phyloP scores from a whole-genome alignment of 1,140 invertebrate genomes.

The Orius insidiosus region DNA sequence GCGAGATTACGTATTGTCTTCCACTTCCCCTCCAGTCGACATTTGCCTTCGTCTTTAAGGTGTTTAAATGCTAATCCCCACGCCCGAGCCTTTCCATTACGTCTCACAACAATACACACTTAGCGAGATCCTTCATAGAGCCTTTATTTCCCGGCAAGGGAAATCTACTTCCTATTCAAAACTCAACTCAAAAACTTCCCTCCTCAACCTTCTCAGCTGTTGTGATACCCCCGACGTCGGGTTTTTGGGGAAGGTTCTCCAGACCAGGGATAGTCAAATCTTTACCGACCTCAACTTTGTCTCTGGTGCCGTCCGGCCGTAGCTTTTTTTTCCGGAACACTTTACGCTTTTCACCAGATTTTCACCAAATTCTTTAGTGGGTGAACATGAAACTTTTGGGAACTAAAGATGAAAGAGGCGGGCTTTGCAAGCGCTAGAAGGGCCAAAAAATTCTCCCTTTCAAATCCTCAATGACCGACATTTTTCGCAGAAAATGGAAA shows the following conservation, averaged over 20 bases:
- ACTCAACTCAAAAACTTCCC: neutral
- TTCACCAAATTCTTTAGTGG: no score
- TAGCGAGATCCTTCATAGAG: no score
- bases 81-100: neutral
- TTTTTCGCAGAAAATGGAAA: no score
- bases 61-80: conserved; percentile 11
- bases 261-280: no score
- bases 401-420: neutral
- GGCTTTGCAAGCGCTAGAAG: neutral
- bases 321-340: no score
- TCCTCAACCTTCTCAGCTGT: neutral
- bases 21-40: neutral
- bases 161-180: conserved; percentile 4
- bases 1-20: conserved; percentile 14
- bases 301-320: no score
- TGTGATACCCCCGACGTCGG: conserved; percentile 1
- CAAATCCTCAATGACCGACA: no score
- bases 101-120: neutral
- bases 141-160: no score
- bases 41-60: neutral
- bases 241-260: no score
- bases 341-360: no score
- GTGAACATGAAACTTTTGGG: no score
- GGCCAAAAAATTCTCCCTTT: neutral
- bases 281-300: no score